Conservation (phyloP, 2,113 vertebrate species). For the Xenopus tropicalis region DNA sequence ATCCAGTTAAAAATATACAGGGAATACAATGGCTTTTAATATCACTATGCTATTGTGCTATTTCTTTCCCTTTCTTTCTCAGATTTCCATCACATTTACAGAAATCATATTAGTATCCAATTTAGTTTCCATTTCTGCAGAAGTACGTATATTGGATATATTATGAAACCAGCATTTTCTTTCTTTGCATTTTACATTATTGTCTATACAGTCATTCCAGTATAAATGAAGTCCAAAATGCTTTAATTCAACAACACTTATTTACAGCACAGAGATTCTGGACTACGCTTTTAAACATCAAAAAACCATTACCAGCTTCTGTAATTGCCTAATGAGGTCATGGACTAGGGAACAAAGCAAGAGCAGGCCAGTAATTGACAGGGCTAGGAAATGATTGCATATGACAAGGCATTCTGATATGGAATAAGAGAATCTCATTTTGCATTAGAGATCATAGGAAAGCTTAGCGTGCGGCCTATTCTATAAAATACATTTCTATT, state of each 20-base stretch:
- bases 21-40: too few species aligned
- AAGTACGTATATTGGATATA: too few species aligned
- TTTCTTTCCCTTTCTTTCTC: too few species aligned
- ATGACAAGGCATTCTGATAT: conserved; percentile 11
- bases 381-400: conserved; percentile 31
- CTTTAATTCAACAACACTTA: conserved; percentile 5
- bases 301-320: conserved; percentile 21
- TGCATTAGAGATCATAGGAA: background rate
- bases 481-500: background rate
- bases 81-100: too few species aligned
- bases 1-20: too few species aligned
- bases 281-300: background rate
- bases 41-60: too few species aligned
- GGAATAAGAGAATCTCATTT: conserved; percentile 16
- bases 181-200: too few species aligned
- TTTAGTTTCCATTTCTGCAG: too few species aligned
- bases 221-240: background rate
- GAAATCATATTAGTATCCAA: too few species aligned
- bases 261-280: conserved; percentile 3
- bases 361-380: conserved; percentile 26
- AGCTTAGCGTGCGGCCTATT: background rate
- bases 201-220: too few species aligned
- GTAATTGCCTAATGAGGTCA: conserved; percentile 42
- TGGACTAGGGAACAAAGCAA: conserved; percentile 26
- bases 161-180: too few species aligned